Percentiles rank a stretch among this genome's conserved stretches.
Evolutionary conservation across 2,113 vertebrate species (phyloP).

Genomic region (Oxyura jamaicensis): DNA sequence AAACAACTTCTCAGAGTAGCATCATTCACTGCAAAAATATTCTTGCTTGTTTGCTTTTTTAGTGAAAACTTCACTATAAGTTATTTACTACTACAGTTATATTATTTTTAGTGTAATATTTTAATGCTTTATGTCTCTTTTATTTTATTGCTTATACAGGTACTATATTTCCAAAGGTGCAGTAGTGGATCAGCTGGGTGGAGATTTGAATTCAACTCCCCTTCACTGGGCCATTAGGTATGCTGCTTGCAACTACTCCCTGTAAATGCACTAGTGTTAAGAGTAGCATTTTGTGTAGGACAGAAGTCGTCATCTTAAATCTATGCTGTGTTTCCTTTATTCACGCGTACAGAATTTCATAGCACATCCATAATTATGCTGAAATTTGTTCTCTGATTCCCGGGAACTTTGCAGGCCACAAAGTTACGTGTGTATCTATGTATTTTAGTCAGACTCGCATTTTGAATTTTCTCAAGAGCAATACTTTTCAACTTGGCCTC

Average conservation of each 20-base stretch:
- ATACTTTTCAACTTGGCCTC: background rate
- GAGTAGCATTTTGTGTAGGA: background rate
- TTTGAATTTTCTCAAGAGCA: background rate
- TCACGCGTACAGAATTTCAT: background rate
- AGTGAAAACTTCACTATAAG: background rate
- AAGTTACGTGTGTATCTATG: background rate
- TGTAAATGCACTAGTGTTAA: background rate
- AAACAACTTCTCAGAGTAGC: background rate
- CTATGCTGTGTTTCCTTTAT: background rate
- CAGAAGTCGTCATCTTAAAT: background rate
- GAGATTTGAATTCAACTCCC: conserved; percentile 95
- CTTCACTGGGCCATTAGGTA: conserved; percentile 98
- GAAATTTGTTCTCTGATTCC: background rate
- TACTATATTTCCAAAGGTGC: conserved; percentile 96
- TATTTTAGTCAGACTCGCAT: background rate
- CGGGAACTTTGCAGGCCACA: background rate
- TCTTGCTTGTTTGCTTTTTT: background rate
- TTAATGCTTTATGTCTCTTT: background rate
- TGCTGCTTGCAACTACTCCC: background rate
- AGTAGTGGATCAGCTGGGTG: conserved; percentile 91
- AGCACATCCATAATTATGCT: background rate
- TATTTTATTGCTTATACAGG: conserved; percentile 67
- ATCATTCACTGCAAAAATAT: background rate
- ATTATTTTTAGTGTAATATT: background rate
- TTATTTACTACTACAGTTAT: background rate